Base-by-base conservation (phyloP, 2,797 vertebrate species). In the Cichlasoma orientale region DNA sequence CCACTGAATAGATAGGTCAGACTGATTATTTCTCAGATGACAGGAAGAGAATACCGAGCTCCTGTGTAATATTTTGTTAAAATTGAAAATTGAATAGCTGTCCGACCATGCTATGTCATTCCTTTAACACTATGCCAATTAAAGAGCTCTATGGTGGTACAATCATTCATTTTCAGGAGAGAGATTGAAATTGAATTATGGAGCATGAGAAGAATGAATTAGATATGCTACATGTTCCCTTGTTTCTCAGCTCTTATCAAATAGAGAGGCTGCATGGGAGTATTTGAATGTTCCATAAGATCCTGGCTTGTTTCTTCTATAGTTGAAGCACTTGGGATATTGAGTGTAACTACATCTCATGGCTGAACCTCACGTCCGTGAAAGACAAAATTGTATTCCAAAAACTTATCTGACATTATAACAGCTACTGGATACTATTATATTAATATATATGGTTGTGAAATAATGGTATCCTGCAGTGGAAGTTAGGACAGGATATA, bases 1-100 rank as follows among this genome's bases (percentile, higher is more conserved):
- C 91, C 75, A 57, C 78, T 85, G 90, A 90, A 81, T 81, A 90
- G 91, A 85, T 88, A 91, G 90, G 85, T 90, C 80, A 75, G 84
- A 80, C 90, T 93, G 92, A 94, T 95, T 95, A 90, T 92, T 94
- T 95, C 79, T 93, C 88, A 93, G 90, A 93, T 93, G 89, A 93
- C 87, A 90, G 91, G 89, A 86, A 88, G 90, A 91, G 86, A 92
- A 95, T 90, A 82, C 89, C 81, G 85, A 90, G 90, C 89, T 78
- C 88, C 91, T 80, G 86, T 84, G 89, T 85, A 85, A 92, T 92
- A 91, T 95, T 93, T 94, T 47, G 87, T 91, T 93, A 90, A 91
- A 93, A 93, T 88, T 90, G 90, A 94, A 93, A 93, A 94, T 93
- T 90, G 92, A 96, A 93, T 91, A 92, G 82, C 92, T 93, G 94